phyloP scores from a whole-genome alignment of 2,797 vertebrate genomes.

The Naso thynnoides region DNA sequence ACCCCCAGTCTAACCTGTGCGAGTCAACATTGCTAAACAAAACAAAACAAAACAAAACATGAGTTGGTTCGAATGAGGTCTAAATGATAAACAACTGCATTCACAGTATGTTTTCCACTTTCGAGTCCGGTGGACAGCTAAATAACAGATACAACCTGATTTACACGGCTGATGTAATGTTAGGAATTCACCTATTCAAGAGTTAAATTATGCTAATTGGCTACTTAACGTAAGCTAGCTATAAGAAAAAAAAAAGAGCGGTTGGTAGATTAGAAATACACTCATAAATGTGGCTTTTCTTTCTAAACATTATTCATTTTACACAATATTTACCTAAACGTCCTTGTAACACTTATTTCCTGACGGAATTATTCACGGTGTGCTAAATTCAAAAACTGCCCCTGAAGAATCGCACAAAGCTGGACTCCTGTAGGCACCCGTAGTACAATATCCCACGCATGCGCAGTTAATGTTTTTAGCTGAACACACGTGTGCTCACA shows the following conservation, averaged over 20 bases:
- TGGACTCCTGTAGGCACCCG: slow-evolving; percentile 23
- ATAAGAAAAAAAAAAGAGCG: too few relatives aligned
- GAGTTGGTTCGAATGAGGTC: too few relatives aligned
- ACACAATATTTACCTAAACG: too few relatives aligned
- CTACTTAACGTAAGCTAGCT: slow-evolving; percentile 25
- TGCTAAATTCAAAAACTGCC: neutral
- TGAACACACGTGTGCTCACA: slow-evolving; percentile 30
- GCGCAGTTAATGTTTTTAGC: slow-evolving; percentile 48
- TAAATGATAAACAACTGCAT: neutral
- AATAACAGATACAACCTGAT: too few relatives aligned
- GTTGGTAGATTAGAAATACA: too few relatives aligned
- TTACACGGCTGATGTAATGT: too few relatives aligned
- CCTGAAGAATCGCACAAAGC: neutral
- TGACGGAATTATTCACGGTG: rapidly evolving
- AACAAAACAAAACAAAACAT: too few relatives aligned
- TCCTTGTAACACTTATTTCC: neutral
- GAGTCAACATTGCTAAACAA: neutral
- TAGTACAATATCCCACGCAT: slow-evolving; percentile 21
- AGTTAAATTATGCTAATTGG: slow-evolving; percentile 22
- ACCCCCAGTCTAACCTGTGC: slow-evolving; percentile 17
- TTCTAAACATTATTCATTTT: too few relatives aligned
- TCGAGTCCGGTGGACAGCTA: neutral
- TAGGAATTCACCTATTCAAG: neutral
- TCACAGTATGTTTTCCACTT: rapidly evolving
- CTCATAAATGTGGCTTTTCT: too few relatives aligned